Base-by-base conservation (phyloP, 2,797 vertebrate species). In the Manis javanica region DNA sequence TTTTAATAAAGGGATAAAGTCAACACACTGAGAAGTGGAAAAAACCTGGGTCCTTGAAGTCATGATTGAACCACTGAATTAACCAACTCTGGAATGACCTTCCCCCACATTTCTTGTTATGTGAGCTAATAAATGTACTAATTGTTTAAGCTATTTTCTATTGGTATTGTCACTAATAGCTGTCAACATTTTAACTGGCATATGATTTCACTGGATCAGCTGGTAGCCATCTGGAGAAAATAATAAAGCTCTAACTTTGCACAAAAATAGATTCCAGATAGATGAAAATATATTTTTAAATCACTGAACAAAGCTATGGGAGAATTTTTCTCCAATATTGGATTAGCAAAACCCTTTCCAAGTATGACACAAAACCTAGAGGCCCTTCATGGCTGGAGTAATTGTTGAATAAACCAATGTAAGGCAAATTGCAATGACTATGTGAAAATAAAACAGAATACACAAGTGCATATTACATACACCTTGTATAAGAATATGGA, bases 241-340 rank as follows among this genome's bases (percentile, higher is more conserved):
- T 87, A 75, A 78, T n/a, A 71, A 68, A 91, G 12, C 49, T 68
- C 39, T 91, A 72, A n/a, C 24, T 71, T 83, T 49, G 82, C 11
- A 55, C 55, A 86, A 92, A 74, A 96, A 82, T 77, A 68, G 26
- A 46, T 68, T 87, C 75, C 82, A 82, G 18, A 82, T 39, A 87
- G 57, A 82, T 77, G 5, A 86, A 87, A 82, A 64, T 77, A 77
- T 87, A 92, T 90, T 83, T 89, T 13, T 74, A 90, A 90, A 55
- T 51, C 61, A 78, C n/a, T 51, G 3, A 10, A 42, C 34, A 90
- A 74, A 57, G 15, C 66, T 49, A 31, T 87, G 39, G 9, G 29
- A 24, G 66, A 55, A 68, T 34, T 79, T 19, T 79, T 42, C 51
- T 68, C 57, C 34, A 68, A 79, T 68, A 37, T 46, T 68, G 29